Conservation (phyloP, 2,888 invertebrate species). For the Griposia aprilina region DNA sequence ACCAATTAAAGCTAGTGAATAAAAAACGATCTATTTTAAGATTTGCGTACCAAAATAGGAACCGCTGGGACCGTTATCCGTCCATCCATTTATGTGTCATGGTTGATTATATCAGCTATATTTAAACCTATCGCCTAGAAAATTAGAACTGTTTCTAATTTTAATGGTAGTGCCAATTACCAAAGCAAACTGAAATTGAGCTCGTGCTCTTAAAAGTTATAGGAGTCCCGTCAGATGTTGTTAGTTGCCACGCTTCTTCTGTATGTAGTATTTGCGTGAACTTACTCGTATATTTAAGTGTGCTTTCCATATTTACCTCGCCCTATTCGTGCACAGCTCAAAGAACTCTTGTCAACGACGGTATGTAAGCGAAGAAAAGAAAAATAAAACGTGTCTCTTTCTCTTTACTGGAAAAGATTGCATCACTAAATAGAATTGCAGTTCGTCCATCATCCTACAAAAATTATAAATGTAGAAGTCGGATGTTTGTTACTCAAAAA, state of each 20-base stretch:
- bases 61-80: neutral
- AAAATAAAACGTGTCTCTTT: conserved; percentile 3
- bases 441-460: neutral
- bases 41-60: conserved; percentile 32
- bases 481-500: neutral
- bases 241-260: neutral
- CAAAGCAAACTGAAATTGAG: neutral
- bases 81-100: conserved; percentile 35
- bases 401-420: neutral
- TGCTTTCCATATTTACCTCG: neutral
- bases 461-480: neutral
- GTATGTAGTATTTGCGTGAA: neutral
- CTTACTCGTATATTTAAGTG: neutral
- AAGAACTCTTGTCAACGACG: conserved; percentile 2
- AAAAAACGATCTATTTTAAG: neutral
- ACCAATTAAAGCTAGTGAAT: neutral
- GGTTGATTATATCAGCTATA: conserved; percentile 35
- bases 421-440: neutral
- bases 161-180: conserved; percentile 6
- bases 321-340: neutral
- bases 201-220: neutral
- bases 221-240: neutral
- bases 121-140: conserved; percentile 7
- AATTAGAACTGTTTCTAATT: conserved; percentile 3
- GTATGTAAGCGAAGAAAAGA: neutral